Conservation (phyloP, 2,797 vertebrate species). For the Anolis apletophallus region DNA sequence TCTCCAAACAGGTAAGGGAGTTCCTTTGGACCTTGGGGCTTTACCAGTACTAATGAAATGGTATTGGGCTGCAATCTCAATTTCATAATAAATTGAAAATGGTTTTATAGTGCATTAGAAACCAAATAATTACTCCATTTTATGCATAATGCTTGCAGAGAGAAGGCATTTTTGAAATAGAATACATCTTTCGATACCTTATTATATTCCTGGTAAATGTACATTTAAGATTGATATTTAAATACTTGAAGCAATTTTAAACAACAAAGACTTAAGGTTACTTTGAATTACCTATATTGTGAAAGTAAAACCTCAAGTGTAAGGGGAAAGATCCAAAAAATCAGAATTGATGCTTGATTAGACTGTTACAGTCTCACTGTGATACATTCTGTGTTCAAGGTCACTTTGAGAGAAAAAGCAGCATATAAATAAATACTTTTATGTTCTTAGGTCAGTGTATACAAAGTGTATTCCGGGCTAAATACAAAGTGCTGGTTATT, state of each 20-base stretch:
- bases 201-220: not conserved
- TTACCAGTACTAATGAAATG: not conserved
- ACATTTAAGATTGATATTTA: not conserved
- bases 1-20: conserved; percentile 85
- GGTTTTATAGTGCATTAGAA: conserved; percentile 30
- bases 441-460: not conserved
- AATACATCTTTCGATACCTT: not conserved
- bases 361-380: not conserved
- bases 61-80: not conserved
- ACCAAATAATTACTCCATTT: not conserved
- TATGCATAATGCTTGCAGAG: not conserved
- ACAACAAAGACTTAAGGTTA: not conserved
- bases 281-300: not conserved
- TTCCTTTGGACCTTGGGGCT: conserved; percentile 9
- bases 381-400: not conserved
- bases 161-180: not conserved
- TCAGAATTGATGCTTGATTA: not conserved
- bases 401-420: no score
- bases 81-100: not conserved
- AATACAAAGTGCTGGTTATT: no score
- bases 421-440: not conserved
- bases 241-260: not conserved
- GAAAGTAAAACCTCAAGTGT: not conserved
- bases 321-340: not conserved
- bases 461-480: no score